Conservation (phyloP, 2,888 invertebrate species). For the Furcula furcula region DNA sequence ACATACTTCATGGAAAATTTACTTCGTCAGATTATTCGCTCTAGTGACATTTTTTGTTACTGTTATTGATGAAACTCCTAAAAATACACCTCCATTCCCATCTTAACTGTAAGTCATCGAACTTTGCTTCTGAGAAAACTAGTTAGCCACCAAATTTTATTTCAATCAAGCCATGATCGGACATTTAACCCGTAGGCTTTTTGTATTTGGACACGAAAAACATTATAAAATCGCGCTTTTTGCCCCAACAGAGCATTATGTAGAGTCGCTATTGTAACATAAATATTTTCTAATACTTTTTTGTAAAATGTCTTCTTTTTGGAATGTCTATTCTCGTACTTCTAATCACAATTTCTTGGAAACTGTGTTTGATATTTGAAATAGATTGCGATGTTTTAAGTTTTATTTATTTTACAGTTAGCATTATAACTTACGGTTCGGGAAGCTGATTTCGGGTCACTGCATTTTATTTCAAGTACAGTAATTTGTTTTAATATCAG, state of each 20-base stretch:
- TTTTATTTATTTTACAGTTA: constrained; percentile 6
- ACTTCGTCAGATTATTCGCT: neutral
- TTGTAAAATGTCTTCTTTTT: constrained; percentile 6
- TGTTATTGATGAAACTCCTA: neutral
- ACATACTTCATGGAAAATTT: neutral
- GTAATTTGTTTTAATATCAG: too few species aligned
- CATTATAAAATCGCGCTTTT: constrained; percentile 53
- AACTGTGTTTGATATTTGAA: constrained; percentile 1
- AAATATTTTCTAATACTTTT: constrained; percentile 3
- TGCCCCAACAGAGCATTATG: constrained; percentile 23
- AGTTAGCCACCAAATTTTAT: constrained; percentile 48
- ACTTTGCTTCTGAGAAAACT: constrained; percentile 46
- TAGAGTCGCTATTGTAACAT: constrained; percentile 22
- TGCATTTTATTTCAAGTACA: too few species aligned
- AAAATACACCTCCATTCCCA: neutral
- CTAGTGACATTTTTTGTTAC: neutral
- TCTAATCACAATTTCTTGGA: constrained; percentile 1
- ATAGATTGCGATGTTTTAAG: neutral
- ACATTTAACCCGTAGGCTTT: constrained; percentile 41
- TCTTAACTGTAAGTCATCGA: constrained; percentile 35
- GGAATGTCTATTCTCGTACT: constrained; percentile 4
- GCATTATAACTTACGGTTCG: constrained; percentile 1
- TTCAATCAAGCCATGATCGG: constrained; percentile 51
- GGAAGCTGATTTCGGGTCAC: too few species aligned
- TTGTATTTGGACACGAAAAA: constrained; percentile 51